Conservation (phyloP, 2,113 vertebrate species). For the Rhabdornis inornatus region DNA sequence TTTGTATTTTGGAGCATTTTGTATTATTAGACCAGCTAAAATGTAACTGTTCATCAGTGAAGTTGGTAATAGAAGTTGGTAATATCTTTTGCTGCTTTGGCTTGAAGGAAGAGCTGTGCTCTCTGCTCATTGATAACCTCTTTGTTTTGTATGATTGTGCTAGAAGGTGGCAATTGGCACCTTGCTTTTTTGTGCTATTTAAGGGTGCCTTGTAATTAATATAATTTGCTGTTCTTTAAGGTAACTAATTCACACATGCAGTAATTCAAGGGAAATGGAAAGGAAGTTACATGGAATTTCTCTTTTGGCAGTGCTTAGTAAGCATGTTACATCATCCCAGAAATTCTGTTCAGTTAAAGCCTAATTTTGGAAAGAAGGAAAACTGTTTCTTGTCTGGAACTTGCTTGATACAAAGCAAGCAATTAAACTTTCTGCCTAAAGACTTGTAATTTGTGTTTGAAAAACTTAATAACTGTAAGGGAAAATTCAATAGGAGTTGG, state of each 20-base stretch:
- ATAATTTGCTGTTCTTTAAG: background rate
- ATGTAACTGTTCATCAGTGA: background rate
- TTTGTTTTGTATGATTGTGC: background rate
- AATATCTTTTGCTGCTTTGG: background rate
- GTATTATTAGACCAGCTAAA: background rate
- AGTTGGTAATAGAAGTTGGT: background rate
- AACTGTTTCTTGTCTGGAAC: background rate
- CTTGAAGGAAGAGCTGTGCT: background rate
- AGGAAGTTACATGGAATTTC: background rate
- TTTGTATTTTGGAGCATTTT: background rate
- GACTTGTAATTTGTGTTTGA: background rate
- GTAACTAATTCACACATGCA: background rate
- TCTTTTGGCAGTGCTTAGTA: background rate
- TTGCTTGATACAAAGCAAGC: background rate
- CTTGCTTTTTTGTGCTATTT: background rate
- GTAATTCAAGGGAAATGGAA: background rate
- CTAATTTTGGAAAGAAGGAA: background rate
- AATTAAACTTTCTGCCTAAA: background rate
- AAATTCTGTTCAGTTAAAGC: background rate
- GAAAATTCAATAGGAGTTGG: background rate
- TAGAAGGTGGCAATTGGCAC: background rate
- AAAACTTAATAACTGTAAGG: background rate
- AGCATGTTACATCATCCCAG: background rate
- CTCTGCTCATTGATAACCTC: background rate
- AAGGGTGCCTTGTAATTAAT: background rate